Conservation (phyloP, 2,797 vertebrate genomes). For the Galagoides demidoff region DNA sequence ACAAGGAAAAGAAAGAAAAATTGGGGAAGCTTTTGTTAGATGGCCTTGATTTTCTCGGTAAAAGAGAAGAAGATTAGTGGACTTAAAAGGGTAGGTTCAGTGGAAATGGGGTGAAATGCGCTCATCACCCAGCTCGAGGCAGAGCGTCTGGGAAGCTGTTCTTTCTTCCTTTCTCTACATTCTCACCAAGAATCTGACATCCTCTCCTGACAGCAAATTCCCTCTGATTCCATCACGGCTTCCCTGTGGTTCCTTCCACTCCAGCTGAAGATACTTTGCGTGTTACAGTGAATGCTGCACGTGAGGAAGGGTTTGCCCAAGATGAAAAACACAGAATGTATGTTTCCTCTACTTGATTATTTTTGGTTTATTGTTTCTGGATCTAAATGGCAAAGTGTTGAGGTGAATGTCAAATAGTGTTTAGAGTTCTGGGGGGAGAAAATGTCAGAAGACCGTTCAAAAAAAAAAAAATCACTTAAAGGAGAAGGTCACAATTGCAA, state of each 20-base stretch:
- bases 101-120: not conserved
- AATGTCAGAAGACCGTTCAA: not conserved
- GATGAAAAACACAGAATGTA: not conserved
- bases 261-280: not conserved
- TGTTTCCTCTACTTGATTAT: not conserved
- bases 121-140: not conserved
- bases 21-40: constrained; percentile 3
- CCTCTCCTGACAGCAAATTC: not conserved
- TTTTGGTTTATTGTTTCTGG: constrained; percentile 30
- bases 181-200: not conserved
- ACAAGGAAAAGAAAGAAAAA: constrained; percentile 22
- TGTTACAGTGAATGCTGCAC: not conserved
- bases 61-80: not conserved
- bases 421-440: not conserved
- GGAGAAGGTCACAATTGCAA: not conserved
- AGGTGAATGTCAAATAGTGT: not conserved
- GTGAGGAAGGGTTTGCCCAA: not conserved
- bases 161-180: not conserved
- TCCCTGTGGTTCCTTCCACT: not conserved
- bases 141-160: not conserved
- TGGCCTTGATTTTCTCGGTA: constrained; percentile 6
- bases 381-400: not conserved
- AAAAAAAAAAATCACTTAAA: not conserved
- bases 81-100: not conserved
- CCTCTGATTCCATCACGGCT: not conserved